Evolutionary conservation across 2,888 invertebrate genomes (phyloP), one percentile per base, ranked within the genome.

Genomic region (Eristalis intricaria): DNA sequence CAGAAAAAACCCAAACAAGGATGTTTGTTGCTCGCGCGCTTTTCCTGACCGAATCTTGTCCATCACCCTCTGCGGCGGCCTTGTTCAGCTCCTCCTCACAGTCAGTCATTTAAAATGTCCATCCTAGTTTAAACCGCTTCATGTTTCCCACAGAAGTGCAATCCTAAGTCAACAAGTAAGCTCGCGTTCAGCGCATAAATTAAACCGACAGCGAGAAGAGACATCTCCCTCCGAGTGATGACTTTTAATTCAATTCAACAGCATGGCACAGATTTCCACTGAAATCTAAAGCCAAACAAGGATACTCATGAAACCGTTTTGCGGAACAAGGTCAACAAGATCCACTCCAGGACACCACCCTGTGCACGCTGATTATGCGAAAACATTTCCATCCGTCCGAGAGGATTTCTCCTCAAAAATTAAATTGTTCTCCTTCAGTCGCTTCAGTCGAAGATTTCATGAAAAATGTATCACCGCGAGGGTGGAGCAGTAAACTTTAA

Each of bases 361-460:
- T 43, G 50, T 19, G 4, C 50, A 60, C 60, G 10, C 60, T 60
- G 60, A 26, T 60, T 60, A 60, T 60, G 60, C 60, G 60, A 60
- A 60, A 60, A 26, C 60, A 26, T 60, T 13, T 11, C 38, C 38
- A 38, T 38, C 38, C 13, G 38, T 38, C 38, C 38, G 13, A 38
- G 32, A 32, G 38, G 38, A 29, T 26, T 60, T 60, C 60, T 60
- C 60, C 13, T 60, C 60, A 60, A 70, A n/a, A 70, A 70, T 70
- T 70, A 70, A 70, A 60, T 35, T 70, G 23, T 60, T 56, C 58
- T 23, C 23, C 58, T 58, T 35, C 69, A 58, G n/a, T 60, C 38
- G 23, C 15, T 60, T 40, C n/a, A n/a, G n/a, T n/a, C 60, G 19
- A 70, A 60, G 60, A 8, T n/a, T 60, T 26, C 60, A 15, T 29